Conservation (phyloP, 1,140 invertebrate genomes). For the Musca domestica region DNA sequence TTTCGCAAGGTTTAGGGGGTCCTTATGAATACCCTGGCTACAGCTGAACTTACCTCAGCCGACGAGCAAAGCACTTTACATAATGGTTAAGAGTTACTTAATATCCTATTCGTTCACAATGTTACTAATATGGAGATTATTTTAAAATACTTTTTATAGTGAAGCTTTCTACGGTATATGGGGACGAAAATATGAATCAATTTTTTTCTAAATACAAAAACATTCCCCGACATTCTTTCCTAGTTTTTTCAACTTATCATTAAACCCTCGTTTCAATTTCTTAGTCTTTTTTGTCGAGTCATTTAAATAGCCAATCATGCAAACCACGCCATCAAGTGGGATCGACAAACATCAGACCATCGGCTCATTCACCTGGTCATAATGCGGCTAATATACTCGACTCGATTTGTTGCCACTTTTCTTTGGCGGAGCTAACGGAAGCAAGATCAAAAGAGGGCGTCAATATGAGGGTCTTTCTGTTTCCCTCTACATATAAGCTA, state of each 20-base stretch:
- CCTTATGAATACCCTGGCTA: too few species aligned
- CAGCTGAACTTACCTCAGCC: too few species aligned
- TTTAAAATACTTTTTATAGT: background rate
- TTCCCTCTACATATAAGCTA: too few species aligned
- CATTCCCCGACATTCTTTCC: background rate
- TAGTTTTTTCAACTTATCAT: background rate
- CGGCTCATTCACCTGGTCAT: too few species aligned
- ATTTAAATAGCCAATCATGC: slow-evolving; percentile 7
- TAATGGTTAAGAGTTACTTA: too few species aligned
- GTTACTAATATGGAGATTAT: too few species aligned
- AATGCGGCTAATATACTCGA: too few species aligned
- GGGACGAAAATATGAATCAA: background rate
- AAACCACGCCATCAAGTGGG: background rate
- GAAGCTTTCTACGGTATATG: background rate
- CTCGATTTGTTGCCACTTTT: background rate
- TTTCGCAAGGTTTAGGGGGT: too few species aligned
- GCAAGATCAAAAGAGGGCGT: slow-evolving; percentile 9
- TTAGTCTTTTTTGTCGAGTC: background rate
- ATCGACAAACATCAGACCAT: too few species aligned
- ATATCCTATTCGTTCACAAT: background rate
- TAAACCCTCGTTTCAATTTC: background rate
- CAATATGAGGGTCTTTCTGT: too few species aligned
- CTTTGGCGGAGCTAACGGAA: background rate
- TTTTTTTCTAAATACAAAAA: too few species aligned
- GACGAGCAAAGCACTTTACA: too few species aligned